These are phyloP conservation scores for Progne subis DNA, from an alignment of 2,113 vertebrate genomes.

Conservation along the genomic window DNA sequence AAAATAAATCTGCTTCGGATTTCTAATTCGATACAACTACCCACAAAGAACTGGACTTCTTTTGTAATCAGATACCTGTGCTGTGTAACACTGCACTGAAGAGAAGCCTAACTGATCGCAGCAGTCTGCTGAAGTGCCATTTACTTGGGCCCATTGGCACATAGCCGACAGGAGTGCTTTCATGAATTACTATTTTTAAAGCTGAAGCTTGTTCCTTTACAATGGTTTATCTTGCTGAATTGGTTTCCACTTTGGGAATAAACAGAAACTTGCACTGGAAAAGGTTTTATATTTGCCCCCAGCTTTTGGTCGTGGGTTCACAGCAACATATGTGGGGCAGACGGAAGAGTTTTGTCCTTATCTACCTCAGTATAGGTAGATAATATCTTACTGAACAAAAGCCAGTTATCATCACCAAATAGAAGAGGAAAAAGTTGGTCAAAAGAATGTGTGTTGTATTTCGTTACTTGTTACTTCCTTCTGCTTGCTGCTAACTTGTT, in stretches of 20 bases:
- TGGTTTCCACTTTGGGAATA: neutral
- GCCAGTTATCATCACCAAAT: neutral
- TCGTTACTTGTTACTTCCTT: neutral
- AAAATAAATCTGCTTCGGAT: constrained; percentile 28
- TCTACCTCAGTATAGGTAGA: neutral
- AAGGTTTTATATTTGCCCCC: neutral
- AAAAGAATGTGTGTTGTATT: neutral
- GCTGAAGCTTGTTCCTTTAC: neutral
- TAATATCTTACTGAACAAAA: neutral
- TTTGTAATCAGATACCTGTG: constrained; percentile 26
- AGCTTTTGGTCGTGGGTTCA: neutral
- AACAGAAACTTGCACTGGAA: neutral
- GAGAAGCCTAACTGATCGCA: neutral
- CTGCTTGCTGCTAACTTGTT: neutral
- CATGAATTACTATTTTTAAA: neutral
- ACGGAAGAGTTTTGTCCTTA: neutral
- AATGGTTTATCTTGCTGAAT: constrained; percentile 3
- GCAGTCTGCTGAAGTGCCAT: neutral
- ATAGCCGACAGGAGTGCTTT: neutral
- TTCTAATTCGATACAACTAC: neutral
- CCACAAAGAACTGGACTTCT: constrained; percentile 4
- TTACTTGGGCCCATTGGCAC: neutral
- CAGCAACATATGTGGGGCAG: neutral
- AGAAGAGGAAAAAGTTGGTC: neutral
- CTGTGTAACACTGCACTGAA: neutral